Conservation (phyloP, 1,140 invertebrate species). For the Cotesia typhae region DNA sequence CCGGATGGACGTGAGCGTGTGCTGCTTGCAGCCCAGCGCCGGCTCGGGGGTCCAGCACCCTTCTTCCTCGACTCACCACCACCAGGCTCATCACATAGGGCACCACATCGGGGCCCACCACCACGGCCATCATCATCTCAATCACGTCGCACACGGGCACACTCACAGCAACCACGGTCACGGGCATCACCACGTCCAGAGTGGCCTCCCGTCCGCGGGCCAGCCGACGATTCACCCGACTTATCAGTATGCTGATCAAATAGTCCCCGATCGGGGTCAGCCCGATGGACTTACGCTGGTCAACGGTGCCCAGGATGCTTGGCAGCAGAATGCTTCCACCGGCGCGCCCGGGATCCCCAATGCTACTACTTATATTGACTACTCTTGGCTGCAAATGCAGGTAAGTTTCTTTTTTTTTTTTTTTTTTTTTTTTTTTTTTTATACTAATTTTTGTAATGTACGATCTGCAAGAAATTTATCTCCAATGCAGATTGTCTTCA, state of each 20-base stretch:
- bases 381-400: conserved; percentile 65
- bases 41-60: conserved; percentile 59
- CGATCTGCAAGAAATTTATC: too few species aligned
- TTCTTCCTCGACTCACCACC: conserved; percentile 30
- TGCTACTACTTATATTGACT: conserved; percentile 61
- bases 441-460: neutral
- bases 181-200: conserved; percentile 44
- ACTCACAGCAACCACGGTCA: conserved; percentile 8
- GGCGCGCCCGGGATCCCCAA: conserved; percentile 46
- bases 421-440: conserved; percentile 24
- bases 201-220: conserved; percentile 47
- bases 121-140: conserved; percentile 43
- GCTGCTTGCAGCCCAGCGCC: conserved; percentile 59
- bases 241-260: conserved; percentile 63
- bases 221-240: conserved; percentile 53
- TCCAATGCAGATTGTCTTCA: too few species aligned
- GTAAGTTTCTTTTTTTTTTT: conserved; percentile 44
- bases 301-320: conserved; percentile 54
- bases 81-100: conserved; percentile 13
- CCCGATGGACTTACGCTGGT: conserved; percentile 56
- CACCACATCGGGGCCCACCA: conserved; percentile 27
- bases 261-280: conserved; percentile 61
- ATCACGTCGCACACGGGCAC: neutral
- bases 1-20: conserved; percentile 65
- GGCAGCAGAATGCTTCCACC: conserved; percentile 54